Conservation (phyloP, 2,797 vertebrate genomes). For the Enteromius treurensis region DNA sequence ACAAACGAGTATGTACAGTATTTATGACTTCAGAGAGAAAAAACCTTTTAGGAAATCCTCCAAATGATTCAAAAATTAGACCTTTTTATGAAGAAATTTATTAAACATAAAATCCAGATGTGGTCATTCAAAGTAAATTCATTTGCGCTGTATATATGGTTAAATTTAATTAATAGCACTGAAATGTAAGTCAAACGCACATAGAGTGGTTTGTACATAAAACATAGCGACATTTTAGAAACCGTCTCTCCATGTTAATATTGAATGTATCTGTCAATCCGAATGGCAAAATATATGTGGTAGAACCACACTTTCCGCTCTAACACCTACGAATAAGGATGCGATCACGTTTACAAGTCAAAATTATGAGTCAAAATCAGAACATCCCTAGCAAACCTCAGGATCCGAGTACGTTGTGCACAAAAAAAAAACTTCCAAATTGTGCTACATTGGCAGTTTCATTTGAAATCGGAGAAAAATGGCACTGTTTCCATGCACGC, state of each 20-base stretch:
- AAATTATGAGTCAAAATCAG: slow-evolving; percentile 28
- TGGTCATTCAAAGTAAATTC: background rate
- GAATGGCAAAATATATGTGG: background rate
- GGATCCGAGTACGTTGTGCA: background rate
- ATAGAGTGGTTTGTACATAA: background rate
- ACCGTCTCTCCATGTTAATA: background rate
- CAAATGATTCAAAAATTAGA: background rate
- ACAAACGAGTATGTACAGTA: background rate
- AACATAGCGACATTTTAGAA: background rate
- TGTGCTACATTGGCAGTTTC: background rate
- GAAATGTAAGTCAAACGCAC: background rate
- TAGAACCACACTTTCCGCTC: background rate
- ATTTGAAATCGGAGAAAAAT: background rate
- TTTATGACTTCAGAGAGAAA: background rate
- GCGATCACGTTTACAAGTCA: background rate
- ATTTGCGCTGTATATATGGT: background rate
- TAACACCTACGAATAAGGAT: background rate
- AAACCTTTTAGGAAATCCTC: background rate
- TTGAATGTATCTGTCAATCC: background rate
- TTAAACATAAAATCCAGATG: background rate
- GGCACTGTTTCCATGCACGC: slow-evolving; percentile 8
- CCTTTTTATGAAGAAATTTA: background rate
- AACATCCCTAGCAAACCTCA: slow-evolving; percentile 3
- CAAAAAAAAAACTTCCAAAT: background rate
- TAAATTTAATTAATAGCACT: background rate